Conservation (phyloP, 2,888 invertebrate genomes). For the Geotrupes spiniger region DNA sequence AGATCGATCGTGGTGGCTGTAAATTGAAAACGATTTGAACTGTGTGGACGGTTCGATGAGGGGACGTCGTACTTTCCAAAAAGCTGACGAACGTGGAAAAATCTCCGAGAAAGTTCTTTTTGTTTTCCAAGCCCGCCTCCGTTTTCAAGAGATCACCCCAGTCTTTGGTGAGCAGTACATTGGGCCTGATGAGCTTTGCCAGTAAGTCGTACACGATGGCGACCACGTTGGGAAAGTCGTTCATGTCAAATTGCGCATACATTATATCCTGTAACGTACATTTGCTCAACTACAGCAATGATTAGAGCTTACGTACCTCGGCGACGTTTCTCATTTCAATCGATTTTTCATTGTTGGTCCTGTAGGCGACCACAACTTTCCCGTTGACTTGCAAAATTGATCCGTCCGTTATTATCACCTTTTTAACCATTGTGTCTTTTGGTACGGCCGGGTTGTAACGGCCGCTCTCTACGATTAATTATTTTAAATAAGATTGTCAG, state of each 20-base stretch:
- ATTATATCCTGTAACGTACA: slow-evolving; percentile 38
- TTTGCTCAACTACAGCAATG: not conserved
- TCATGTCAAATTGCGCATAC: slow-evolving; percentile 40
- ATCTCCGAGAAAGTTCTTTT: slow-evolving; percentile 57
- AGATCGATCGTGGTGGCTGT: slow-evolving; percentile 65
- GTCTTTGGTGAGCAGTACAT: slow-evolving; percentile 50
- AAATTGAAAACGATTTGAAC: not conserved
- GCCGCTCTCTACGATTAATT: slow-evolving; percentile 57
- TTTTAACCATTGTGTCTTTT: slow-evolving; percentile 48
- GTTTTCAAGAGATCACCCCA: slow-evolving; percentile 57
- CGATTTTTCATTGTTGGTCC: slow-evolving; percentile 57
- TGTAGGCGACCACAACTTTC: slow-evolving; percentile 67
- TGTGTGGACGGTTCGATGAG: too few species aligned
- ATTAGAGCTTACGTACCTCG: slow-evolving; percentile 53
- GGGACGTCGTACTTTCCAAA: slow-evolving; percentile 51
- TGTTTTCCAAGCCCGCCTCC: slow-evolving; percentile 50
- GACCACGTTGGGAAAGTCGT: slow-evolving; percentile 38
- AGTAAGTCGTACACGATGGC: slow-evolving; percentile 39
- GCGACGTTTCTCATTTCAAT: slow-evolving; percentile 66
- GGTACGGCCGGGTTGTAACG: slow-evolving; percentile 52
- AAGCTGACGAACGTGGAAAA: slow-evolving; percentile 57
- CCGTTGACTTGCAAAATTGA: slow-evolving; percentile 57
- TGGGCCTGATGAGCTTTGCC: slow-evolving; percentile 47
- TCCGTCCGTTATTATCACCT: slow-evolving; percentile 64
- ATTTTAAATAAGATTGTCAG: not conserved